Conservation (phyloP, 2,888 invertebrate species). For the Atrina japonica region DNA sequence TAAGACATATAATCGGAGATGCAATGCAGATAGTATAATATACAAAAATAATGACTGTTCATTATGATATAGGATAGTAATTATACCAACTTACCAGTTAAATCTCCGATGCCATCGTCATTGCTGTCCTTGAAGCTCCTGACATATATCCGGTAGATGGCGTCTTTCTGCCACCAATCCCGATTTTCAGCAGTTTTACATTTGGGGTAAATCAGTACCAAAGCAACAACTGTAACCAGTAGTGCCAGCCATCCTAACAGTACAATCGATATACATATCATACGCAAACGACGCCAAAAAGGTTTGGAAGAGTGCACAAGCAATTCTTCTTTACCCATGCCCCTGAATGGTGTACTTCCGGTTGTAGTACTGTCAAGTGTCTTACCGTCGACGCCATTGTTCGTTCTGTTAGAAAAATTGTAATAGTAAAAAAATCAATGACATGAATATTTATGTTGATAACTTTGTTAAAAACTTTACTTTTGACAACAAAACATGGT, state of each 20-base stretch:
- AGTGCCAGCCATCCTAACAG: constrained; percentile 75
- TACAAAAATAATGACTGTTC: background rate
- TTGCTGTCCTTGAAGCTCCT: constrained; percentile 76
- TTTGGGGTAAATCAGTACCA: constrained; percentile 73
- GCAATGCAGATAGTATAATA: background rate
- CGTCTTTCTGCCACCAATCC: constrained; percentile 73
- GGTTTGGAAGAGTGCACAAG: constrained; percentile 72
- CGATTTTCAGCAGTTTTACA: constrained; percentile 50
- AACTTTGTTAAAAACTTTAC: too few relatives aligned
- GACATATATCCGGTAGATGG: constrained; percentile 73
- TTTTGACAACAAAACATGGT: too few relatives aligned
- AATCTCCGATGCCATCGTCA: constrained; percentile 76
- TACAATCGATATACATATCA: constrained; percentile 67
- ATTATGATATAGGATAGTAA: background rate
- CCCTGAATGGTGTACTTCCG: constrained; percentile 59
- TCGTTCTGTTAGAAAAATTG: background rate
- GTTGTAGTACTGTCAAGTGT: constrained; percentile 18
- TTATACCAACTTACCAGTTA: constrained; percentile 65
- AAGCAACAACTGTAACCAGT: constrained; percentile 74
- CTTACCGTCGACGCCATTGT: constrained; percentile 13
- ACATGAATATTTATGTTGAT: too few relatives aligned
- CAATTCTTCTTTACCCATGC: constrained; percentile 79
- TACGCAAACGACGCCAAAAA: constrained; percentile 74
- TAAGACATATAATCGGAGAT: background rate
- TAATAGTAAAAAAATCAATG: too few relatives aligned